Conservation (phyloP, 2,113 vertebrate species). For the Dissostichus mawsoni region DNA sequence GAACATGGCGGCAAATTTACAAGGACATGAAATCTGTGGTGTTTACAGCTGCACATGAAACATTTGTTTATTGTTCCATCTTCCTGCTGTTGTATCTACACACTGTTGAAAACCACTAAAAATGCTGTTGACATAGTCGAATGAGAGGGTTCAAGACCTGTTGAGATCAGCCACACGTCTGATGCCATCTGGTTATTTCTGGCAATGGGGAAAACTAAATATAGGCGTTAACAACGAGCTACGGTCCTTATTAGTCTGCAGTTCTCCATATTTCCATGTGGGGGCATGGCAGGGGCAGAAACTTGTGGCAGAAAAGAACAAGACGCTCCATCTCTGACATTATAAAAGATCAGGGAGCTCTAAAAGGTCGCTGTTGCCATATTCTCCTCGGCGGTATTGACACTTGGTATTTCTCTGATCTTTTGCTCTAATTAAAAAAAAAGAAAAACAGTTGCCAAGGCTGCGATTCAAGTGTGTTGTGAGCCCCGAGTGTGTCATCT, state of each 20-base stretch:
- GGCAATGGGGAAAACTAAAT: constrained; percentile 40
- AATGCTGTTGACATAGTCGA: constrained; percentile 42
- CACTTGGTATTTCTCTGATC: constrained; percentile 87
- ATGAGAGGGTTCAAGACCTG: constrained; percentile 44
- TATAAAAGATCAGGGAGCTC: constrained; percentile 83
- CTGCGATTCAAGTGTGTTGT: constrained; percentile 60
- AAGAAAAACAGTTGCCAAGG: constrained; percentile 79
- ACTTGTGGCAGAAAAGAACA: constrained; percentile 67
- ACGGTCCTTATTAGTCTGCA: constrained; percentile 52
- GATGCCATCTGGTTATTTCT: constrained; percentile 30
- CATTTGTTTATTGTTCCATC: constrained; percentile 31
- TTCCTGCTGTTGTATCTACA: constrained; percentile 14
- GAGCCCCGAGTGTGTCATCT: constrained; percentile 36
- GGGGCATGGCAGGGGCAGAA: constrained; percentile 61
- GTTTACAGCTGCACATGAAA: constrained; percentile 39
- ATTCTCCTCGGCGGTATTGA: constrained; percentile 81
- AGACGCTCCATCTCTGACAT: constrained; percentile 81
- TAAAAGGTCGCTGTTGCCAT: constrained; percentile 83
- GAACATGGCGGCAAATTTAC: constrained; percentile 10
- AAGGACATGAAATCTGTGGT: constrained; percentile 1
- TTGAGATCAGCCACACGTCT: constrained; percentile 49
- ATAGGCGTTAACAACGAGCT: constrained; percentile 23
- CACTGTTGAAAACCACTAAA: constrained; percentile 30
- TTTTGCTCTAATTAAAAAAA: constrained; percentile 85
- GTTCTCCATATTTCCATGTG: constrained; percentile 69